A percentile compares a stretch with the other conserved stretches of the same genome.
phyloP scores from a whole-genome alignment of 2,797 vertebrate species.

The Masticophis lateralis region DNA sequence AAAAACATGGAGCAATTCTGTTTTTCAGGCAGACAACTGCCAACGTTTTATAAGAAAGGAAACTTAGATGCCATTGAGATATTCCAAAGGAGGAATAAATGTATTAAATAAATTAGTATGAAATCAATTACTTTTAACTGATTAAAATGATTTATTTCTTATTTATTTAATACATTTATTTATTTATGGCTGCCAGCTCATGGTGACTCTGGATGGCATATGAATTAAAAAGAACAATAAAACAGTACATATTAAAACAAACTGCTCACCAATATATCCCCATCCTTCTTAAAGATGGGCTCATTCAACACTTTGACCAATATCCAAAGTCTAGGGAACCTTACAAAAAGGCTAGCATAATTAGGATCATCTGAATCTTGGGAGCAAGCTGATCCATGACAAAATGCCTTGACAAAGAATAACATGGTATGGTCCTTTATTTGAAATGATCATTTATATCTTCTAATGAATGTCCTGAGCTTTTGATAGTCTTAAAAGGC shows the following conservation, averaged over 20 bases:
- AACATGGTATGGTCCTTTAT: not conserved
- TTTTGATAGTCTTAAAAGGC: not conserved
- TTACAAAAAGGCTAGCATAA: not conserved
- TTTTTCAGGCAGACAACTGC: not conserved
- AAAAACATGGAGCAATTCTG: not conserved
- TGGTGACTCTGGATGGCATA: not conserved
- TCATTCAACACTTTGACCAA: not conserved
- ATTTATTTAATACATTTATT: not conserved
- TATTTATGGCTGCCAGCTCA: not conserved
- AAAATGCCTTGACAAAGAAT: not conserved
- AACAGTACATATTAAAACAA: not conserved
- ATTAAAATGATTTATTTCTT: not conserved
- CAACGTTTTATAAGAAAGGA: not conserved
- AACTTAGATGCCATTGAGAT: not conserved
- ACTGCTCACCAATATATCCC: not conserved
- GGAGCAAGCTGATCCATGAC: not conserved
- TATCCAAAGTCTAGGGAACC: not conserved
- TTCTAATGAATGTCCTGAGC: not conserved
- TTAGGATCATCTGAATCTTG: not conserved
- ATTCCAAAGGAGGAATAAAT: not conserved
- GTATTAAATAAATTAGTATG: not conserved
- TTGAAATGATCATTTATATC: not conserved
- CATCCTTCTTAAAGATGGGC: not conserved
- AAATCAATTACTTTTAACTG: not conserved
- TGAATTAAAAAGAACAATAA: not conserved